Evolutionary conservation across 2,113 vertebrate genomes (phyloP).

Genomic region (Siniperca chuatsi): DNA sequence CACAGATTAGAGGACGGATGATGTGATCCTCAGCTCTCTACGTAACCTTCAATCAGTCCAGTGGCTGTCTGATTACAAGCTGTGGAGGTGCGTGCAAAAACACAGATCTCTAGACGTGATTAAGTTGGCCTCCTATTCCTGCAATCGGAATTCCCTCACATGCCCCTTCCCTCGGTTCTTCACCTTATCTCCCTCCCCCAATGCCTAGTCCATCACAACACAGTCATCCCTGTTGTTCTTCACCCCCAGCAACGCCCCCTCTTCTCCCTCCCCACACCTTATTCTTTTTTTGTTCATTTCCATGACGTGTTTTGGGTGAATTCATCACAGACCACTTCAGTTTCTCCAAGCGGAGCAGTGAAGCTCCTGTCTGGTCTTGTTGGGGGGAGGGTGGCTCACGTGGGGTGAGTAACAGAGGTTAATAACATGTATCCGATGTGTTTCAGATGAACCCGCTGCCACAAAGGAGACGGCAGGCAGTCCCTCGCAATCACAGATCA

Average conservation of each 20-base stretch:
- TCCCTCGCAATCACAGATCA: slow-evolving; percentile 42
- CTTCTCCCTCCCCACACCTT: slow-evolving; percentile 48
- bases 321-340: slow-evolving; percentile 56
- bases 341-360: slow-evolving; percentile 30
- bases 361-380: slow-evolving; percentile 26
- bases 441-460: slow-evolving; percentile 41
- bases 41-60: slow-evolving; percentile 73
- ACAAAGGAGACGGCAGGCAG: slow-evolving; percentile 10
- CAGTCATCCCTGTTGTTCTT: slow-evolving; percentile 57
- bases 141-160: slow-evolving; percentile 50
- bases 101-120: slow-evolving; percentile 43
- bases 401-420: slow-evolving; percentile 41
- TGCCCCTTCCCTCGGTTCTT: background rate
- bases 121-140: slow-evolving; percentile 39
- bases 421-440: slow-evolving; percentile 54
- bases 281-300: slow-evolving; percentile 59
- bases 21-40: slow-evolving; percentile 45
- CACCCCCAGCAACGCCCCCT: slow-evolving; percentile 42
- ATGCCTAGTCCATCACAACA: slow-evolving; percentile 46
- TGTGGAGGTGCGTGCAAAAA: slow-evolving; percentile 67
- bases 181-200: slow-evolving; percentile 15
- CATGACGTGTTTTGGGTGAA: slow-evolving; percentile 52
- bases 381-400: background rate
- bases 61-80: slow-evolving; percentile 64
- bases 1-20: slow-evolving; percentile 56